A percentile compares a stretch with the other conserved stretches of the same genome.
phyloP scores from a whole-genome alignment of 2,888 invertebrate species.

The Allacma fusca region DNA sequence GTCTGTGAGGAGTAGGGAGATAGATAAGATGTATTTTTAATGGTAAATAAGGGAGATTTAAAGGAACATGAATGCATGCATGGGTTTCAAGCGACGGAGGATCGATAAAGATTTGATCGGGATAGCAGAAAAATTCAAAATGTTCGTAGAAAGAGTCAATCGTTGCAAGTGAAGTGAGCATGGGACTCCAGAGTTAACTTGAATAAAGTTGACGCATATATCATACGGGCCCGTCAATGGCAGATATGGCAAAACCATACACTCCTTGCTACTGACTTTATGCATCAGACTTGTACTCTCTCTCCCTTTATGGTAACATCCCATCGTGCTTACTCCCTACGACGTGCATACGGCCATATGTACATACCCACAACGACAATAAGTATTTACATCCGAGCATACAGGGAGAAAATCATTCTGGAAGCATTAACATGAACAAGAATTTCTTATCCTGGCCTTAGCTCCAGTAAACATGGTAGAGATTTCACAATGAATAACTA shows the following conservation, averaged over 20 bases:
- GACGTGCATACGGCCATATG: not conserved
- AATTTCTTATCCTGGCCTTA: not conserved
- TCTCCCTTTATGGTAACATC: not conserved
- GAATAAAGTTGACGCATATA: conserved; percentile 54
- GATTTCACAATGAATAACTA: conserved; percentile 33
- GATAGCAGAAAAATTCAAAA: conserved; percentile 46
- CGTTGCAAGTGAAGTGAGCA: conserved; percentile 44
- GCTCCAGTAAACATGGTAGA: not conserved
- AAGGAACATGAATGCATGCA: conserved; percentile 34
- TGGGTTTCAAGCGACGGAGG: conserved; percentile 27
- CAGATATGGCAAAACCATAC: conserved; percentile 48
- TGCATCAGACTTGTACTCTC: conserved; percentile 6
- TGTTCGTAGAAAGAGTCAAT: conserved; percentile 45
- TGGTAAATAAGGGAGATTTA: conserved; percentile 36
- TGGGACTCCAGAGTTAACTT: conserved; percentile 35
- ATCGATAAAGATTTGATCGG: conserved; percentile 45
- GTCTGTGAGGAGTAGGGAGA: not conserved
- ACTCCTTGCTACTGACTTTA: conserved; percentile 20
- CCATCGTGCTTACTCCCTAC: not conserved
- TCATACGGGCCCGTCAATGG: conserved; percentile 53
- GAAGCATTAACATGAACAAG: not conserved
- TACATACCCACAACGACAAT: too few relatives aligned
- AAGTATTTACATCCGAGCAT: not conserved
- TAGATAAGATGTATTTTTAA: conserved; percentile 26
- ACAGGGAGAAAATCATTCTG: not conserved